Conservation (phyloP, 2,113 vertebrate species). For the Pipa parva region DNA sequence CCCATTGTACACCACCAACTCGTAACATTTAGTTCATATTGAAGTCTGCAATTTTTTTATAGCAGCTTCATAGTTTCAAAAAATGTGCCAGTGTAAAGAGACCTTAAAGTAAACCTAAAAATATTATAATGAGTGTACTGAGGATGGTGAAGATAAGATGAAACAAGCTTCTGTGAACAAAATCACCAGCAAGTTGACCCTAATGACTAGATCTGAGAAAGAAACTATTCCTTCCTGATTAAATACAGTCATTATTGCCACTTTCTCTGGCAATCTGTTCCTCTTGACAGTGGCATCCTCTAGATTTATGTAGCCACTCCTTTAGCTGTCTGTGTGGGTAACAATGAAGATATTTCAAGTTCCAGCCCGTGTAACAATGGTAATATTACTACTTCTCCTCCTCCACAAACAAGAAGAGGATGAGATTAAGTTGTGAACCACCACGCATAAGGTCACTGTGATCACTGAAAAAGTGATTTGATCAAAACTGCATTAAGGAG, state of each 20-base stretch:
- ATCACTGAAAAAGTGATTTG: constrained; percentile 39
- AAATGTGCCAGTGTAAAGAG: no score
- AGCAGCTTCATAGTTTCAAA: no score
- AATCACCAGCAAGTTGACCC: constrained; percentile 55
- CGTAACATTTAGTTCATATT: no score
- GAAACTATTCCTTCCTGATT: constrained; percentile 81
- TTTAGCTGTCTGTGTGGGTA: constrained; percentile 49
- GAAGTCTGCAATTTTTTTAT: no score
- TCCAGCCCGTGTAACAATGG: constrained; percentile 21
- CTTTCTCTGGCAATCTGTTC: constrained; percentile 67
- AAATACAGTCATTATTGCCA: constrained; percentile 69
- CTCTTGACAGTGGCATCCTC: constrained; percentile 65
- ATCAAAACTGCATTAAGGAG: constrained; percentile 50
- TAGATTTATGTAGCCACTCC: constrained; percentile 50
- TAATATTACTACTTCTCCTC: constrained; percentile 15
- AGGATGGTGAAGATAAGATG: constrained; percentile 71
- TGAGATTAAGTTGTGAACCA: constrained; percentile 35
- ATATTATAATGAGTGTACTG: constrained; percentile 54
- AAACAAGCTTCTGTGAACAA: constrained; percentile 46
- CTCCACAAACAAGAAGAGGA: constrained; percentile 22
- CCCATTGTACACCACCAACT: no score
- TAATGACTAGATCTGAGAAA: constrained; percentile 63
- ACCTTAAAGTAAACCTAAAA: no score
- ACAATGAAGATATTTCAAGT: constrained; percentile 44
- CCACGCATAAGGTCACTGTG: constrained; percentile 31